Percentiles rank a stretch among this genome's conserved stretches.
phyloP scores from a whole-genome alignment of 2,888 invertebrate genomes.

The Drosophila fulvimacula region DNA sequence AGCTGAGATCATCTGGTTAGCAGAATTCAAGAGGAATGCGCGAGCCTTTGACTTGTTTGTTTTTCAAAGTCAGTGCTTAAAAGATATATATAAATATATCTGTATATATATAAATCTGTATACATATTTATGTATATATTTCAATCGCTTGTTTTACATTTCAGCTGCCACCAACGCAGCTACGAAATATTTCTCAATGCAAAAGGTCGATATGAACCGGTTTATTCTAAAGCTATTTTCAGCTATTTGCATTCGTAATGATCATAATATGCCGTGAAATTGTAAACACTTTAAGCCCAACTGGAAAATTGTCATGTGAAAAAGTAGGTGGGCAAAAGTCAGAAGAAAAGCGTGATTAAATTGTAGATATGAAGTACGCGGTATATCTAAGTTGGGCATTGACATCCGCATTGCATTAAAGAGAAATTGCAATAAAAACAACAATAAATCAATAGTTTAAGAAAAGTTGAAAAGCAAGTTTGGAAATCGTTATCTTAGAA shows the following conservation, averaged over 20 bases:
- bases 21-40: slow-evolving; percentile 26
- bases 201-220: slow-evolving; percentile 76
- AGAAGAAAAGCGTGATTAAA: not conserved
- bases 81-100: not conserved
- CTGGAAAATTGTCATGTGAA: slow-evolving; percentile 34
- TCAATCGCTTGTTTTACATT: slow-evolving; percentile 41
- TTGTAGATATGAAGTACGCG: not conserved
- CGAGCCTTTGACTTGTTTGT: slow-evolving; percentile 20
- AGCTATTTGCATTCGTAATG: slow-evolving; percentile 74
- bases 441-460: no score
- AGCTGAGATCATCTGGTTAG: slow-evolving; percentile 68
- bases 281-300: slow-evolving; percentile 63
- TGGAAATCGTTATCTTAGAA: not conserved
- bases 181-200: slow-evolving; percentile 67
- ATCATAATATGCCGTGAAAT: slow-evolving; percentile 73
- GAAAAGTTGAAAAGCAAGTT: not conserved
- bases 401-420: not conserved
- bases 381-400: not conserved
- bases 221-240: slow-evolving; percentile 44
- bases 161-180: slow-evolving; percentile 69
- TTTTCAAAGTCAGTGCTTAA: slow-evolving; percentile 24
- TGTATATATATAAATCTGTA: not conserved
- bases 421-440: not conserved
- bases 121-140: slow-evolving; percentile 23
- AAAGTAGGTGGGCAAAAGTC: not conserved